phyloP scores from a whole-genome alignment of 2,113 vertebrate genomes.

The Larimichthys crocea region DNA sequence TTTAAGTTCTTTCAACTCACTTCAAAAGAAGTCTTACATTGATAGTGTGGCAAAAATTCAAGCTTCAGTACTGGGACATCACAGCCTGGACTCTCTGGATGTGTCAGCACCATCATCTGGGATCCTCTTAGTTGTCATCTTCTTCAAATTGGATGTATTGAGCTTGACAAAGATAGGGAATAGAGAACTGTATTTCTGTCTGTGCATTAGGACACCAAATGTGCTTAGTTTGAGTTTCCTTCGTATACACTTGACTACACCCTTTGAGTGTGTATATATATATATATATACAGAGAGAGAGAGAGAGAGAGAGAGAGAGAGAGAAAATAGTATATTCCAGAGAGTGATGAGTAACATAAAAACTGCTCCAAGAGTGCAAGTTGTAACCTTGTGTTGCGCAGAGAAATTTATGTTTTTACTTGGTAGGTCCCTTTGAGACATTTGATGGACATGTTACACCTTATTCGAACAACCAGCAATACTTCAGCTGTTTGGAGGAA shows the following conservation, averaged over 20 bases:
- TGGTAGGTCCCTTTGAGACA: background rate
- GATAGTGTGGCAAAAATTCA: conserved; percentile 56
- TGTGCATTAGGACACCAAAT: conserved; percentile 38
- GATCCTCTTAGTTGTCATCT: conserved; percentile 63
- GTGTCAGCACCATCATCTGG: conserved; percentile 67
- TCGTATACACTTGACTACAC: conserved; percentile 26
- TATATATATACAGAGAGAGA: background rate
- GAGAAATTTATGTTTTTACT: background rate
- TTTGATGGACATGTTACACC: background rate
- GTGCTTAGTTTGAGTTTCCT: conserved; percentile 18
- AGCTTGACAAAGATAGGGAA: conserved; percentile 54
- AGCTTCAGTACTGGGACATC: conserved; percentile 63
- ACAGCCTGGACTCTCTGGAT: conserved; percentile 51
- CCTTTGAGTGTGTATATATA: background rate
- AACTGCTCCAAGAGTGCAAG: background rate
- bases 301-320: background rate
- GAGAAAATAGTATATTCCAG: background rate
- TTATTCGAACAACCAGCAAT: background rate
- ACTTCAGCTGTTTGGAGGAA: background rate
- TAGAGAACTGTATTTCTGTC: conserved; percentile 34
- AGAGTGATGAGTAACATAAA: background rate
- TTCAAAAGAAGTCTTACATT: conserved; percentile 65
- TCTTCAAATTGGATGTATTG: conserved; percentile 65
- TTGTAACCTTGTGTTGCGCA: background rate
- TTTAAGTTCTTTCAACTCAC: conserved; percentile 68